A percentile compares a stretch with the other conserved stretches of the same genome.
Conservation (phyloP, 2,888 invertebrate genomes). For the Omphaloscelis lunosa region DNA sequence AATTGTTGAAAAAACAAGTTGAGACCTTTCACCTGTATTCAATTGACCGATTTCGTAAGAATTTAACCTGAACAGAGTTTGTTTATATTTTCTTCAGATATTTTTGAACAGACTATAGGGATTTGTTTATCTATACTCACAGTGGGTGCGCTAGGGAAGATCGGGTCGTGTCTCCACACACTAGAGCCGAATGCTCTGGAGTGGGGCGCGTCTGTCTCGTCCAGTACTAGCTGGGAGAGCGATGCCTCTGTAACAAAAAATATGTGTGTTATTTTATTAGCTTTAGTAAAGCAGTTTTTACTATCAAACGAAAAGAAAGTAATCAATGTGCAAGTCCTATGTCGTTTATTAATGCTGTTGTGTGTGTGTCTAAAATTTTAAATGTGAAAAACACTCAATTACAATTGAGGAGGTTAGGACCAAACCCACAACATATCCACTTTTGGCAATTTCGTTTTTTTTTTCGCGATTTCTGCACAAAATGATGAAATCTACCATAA, state of each 20-base stretch:
- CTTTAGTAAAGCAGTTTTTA: too few species aligned
- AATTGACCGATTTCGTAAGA: not conserved
- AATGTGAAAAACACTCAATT: too few species aligned
- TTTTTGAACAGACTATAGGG: not conserved
- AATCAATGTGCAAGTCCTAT: too few species aligned
- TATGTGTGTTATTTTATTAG: not conserved
- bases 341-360: too few species aligned
- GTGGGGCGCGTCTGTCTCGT: slow-evolving; percentile 88
- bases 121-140: slow-evolving; percentile 66
- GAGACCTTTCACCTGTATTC: not conserved
- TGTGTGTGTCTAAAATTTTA: too few species aligned
- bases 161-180: slow-evolving; percentile 83
- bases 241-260: slow-evolving; percentile 86
- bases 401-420: not conserved
- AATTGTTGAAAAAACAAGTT: too few species aligned
- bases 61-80: not conserved
- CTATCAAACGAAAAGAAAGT: too few species aligned
- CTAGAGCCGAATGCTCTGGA: slow-evolving; percentile 78
- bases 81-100: not conserved
- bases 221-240: slow-evolving; percentile 90
- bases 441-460: too few species aligned
- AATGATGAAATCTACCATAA: too few species aligned
- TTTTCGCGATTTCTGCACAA: too few species aligned
- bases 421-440: too few species aligned
- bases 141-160: slow-evolving; percentile 72